Conservation (phyloP, 2,113 vertebrate genomes). For the Nibea coibor region DNA sequence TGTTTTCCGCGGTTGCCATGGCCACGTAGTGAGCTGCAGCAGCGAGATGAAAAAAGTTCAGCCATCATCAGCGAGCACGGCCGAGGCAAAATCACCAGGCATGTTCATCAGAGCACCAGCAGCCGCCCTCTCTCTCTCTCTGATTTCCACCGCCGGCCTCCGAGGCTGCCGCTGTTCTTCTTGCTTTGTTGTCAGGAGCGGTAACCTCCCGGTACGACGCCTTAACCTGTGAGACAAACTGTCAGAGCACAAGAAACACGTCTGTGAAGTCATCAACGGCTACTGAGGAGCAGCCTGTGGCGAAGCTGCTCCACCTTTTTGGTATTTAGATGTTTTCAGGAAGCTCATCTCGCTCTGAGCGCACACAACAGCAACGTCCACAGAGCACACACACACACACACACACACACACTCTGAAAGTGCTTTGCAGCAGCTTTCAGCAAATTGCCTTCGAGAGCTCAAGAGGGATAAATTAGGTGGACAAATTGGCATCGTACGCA, state of each 20-base stretch:
- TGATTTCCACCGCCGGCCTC: neutral
- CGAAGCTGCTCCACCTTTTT: neutral
- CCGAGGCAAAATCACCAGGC: neutral
- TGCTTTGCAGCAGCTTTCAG: slow-evolving; percentile 32
- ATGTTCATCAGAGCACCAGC: neutral
- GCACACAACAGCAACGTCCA: slow-evolving; percentile 33
- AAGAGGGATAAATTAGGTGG: slow-evolving; percentile 43
- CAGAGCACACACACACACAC: slow-evolving; percentile 31
- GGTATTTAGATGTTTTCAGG: slow-evolving; percentile 16
- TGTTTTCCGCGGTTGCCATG: slow-evolving; percentile 11
- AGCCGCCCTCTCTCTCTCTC: neutral
- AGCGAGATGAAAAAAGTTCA: neutral
- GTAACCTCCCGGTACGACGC: neutral
- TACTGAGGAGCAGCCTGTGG: neutral
- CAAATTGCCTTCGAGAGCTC: slow-evolving; percentile 38
- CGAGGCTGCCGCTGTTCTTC: neutral
- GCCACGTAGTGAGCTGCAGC: neutral
- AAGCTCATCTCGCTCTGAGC: slow-evolving; percentile 21
- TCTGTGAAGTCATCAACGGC: neutral
- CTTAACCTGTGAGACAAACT: neutral
- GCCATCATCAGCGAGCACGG: neutral
- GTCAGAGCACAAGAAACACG: neutral
- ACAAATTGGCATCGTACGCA: slow-evolving; percentile 43
- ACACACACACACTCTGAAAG: slow-evolving; percentile 17
- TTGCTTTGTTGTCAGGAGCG: no score